A percentile compares a stretch with the other conserved stretches of the same genome.
phyloP scores from a whole-genome alignment of 2,888 invertebrate species.

The Neria commutata region DNA sequence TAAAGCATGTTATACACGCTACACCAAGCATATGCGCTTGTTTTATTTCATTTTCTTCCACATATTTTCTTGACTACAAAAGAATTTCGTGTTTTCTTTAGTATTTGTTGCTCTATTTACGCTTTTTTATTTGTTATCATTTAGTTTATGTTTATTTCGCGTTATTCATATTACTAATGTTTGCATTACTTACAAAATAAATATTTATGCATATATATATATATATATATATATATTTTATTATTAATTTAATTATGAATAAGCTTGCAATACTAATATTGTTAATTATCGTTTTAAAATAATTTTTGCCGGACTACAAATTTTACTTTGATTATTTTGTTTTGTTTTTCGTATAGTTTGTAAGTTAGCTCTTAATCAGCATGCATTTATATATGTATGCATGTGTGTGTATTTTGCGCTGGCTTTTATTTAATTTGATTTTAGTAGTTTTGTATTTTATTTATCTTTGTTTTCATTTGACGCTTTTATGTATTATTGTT shows the following conservation, averaged over 20 bases:
- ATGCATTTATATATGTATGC: conserved; percentile 3
- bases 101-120: too few species aligned
- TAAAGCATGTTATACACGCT: too few species aligned
- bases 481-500: conserved; percentile 40
- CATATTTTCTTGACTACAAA: too few species aligned
- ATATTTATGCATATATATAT: conserved; percentile 16
- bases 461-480: conserved; percentile 11
- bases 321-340: conserved; percentile 17
- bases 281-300: conserved; percentile 10
- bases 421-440: conserved; percentile 10
- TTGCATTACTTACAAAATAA: conserved; percentile 15
- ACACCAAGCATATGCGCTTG: too few species aligned
- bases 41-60: too few species aligned
- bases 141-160: not conserved
- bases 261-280: not conserved
- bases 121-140: conserved; percentile 19
- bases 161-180: conserved; percentile 3
- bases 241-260: conserved; percentile 30
- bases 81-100: too few species aligned
- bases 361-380: too few species aligned
- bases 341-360: conserved; percentile 12
- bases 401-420: not conserved
- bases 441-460: conserved; percentile 4
- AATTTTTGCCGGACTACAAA: conserved; percentile 21
- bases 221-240: conserved; percentile 28